Evolutionary conservation across 2,888 invertebrate genomes (phyloP).

Genomic region (Rotaria sp.): DNA sequence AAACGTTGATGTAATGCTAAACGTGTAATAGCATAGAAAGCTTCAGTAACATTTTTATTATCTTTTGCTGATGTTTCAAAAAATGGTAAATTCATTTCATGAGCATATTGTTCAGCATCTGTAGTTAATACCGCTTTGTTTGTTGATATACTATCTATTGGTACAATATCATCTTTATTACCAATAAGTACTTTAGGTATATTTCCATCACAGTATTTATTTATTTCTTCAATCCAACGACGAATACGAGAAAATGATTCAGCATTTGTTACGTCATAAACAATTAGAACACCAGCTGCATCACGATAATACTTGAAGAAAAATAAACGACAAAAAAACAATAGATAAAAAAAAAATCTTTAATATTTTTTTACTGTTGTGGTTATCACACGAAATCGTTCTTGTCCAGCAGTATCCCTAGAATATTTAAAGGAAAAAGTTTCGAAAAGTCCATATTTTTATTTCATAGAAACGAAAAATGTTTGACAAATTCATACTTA

Average conservation of each 20-base stretch:
- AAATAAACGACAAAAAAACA: neutral
- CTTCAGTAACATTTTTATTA: slow-evolving; percentile 96
- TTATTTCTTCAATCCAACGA: slow-evolving; percentile 96
- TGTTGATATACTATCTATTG: slow-evolving; percentile 48
- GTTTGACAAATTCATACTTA: too few relatives aligned
- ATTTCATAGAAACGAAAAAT: too few relatives aligned
- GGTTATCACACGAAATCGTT: slow-evolving; percentile 68
- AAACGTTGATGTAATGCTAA: neutral
- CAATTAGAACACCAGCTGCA: slow-evolving; percentile 70
- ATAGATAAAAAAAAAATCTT: neutral
- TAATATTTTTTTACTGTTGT: slow-evolving; percentile 64
- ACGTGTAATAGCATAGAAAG: slow-evolving; percentile 55
- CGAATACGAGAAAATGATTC: slow-evolving; percentile 98
- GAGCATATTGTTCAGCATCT: slow-evolving; percentile 91
- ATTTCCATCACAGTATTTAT: slow-evolving; percentile 97
- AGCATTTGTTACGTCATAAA: slow-evolving; percentile 77
- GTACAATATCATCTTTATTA: slow-evolving; percentile 54
- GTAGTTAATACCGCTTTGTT: slow-evolving; percentile 85
- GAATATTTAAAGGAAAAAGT: neutral
- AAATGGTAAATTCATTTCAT: slow-evolving; percentile 88
- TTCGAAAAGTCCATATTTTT: too few relatives aligned
- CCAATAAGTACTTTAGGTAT: slow-evolving; percentile 59
- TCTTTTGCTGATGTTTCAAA: slow-evolving; percentile 99
- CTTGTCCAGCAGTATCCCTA: slow-evolving; percentile 49
- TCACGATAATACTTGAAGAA: slow-evolving; percentile 72